Evolutionary conservation across 1,140 invertebrate species (phyloP).

Genomic region (Drosophila ohnishii): DNA sequence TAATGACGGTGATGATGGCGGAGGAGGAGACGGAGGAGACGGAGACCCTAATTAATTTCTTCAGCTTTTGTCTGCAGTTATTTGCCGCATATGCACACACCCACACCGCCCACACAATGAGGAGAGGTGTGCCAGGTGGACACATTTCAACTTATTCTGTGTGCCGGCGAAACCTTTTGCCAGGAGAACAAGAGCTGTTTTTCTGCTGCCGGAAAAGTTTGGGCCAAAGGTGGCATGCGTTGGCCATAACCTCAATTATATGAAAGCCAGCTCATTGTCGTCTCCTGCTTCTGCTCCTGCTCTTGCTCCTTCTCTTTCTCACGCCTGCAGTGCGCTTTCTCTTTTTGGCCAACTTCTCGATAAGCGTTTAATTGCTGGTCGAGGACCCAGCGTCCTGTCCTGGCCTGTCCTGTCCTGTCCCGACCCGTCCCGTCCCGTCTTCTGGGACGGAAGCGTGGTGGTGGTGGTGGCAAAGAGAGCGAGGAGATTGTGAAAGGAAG

Average conservation of each 20-base stretch:
- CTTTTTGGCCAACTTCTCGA: slow-evolving; percentile 64
- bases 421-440: not conserved
- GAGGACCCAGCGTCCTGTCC: slow-evolving; percentile 42
- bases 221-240: slow-evolving; percentile 43
- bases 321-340: slow-evolving; percentile 12
- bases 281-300: slow-evolving; percentile 5
- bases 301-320: slow-evolving; percentile 6
- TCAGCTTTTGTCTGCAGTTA: slow-evolving; percentile 54
- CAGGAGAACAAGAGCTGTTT: slow-evolving; percentile 25
- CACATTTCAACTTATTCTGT: slow-evolving; percentile 57
- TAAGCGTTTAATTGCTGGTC: slow-evolving; percentile 78
- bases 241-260: slow-evolving; percentile 71
- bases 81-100: slow-evolving; percentile 44
- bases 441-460: slow-evolving; percentile 21
- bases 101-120: not conserved
- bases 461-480: not conserved
- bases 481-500: slow-evolving; percentile 3
- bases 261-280: slow-evolving; percentile 53
- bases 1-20: slow-evolving; percentile 33
- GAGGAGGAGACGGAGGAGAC: not conserved
- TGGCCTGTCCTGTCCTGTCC: not conserved
- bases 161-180: slow-evolving; percentile 20
- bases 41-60: slow-evolving; percentile 56
- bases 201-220: slow-evolving; percentile 33
- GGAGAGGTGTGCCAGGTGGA: slow-evolving; percentile 37